Evolutionary conservation across 2,888 invertebrate species (phyloP).

Genomic region (Scaptomyza cyrtandrae): DNA sequence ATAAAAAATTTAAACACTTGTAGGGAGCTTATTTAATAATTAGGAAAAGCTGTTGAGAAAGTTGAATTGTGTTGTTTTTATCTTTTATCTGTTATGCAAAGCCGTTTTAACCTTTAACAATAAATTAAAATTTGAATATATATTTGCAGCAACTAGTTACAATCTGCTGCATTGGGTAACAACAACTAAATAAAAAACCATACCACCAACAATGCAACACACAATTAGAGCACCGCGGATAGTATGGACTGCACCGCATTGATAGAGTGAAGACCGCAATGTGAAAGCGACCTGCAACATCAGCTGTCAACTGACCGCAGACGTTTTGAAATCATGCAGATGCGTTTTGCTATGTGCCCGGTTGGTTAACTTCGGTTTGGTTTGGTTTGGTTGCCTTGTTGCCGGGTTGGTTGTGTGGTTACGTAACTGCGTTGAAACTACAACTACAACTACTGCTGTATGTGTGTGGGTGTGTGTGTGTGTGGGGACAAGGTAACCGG

Average conservation of each 20-base stretch:
- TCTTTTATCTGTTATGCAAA: no score
- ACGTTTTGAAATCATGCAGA: slow-evolving; percentile 43
- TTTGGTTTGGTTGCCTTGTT: slow-evolving; percentile 19
- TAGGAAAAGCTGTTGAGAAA: background rate
- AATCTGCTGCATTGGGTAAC: background rate
- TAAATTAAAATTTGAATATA: no score
- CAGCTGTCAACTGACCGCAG: slow-evolving; percentile 42
- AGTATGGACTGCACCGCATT: slow-evolving; percentile 6
- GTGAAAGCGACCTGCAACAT: slow-evolving; percentile 26
- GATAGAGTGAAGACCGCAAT: slow-evolving; percentile 21
- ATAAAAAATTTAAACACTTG: background rate
- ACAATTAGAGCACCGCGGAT: background rate
- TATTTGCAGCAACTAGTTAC: background rate
- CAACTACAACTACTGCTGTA: no score
- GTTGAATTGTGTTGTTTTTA: no score
- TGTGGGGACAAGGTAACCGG: slow-evolving; percentile 35
- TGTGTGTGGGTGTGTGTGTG: no score
- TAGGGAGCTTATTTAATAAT: background rate
- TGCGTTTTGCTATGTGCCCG: slow-evolving; percentile 43
- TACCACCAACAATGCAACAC: background rate
- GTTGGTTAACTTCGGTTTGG: slow-evolving; percentile 6
- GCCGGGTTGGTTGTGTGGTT: slow-evolving; percentile 18
- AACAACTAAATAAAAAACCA: background rate
- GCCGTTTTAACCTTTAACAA: no score
- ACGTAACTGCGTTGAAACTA: background rate